Evolutionary conservation across 2,888 invertebrate species (phyloP), one percentile per base, ranked within the genome.

Genomic region (Synergus laeviventris): DNA sequence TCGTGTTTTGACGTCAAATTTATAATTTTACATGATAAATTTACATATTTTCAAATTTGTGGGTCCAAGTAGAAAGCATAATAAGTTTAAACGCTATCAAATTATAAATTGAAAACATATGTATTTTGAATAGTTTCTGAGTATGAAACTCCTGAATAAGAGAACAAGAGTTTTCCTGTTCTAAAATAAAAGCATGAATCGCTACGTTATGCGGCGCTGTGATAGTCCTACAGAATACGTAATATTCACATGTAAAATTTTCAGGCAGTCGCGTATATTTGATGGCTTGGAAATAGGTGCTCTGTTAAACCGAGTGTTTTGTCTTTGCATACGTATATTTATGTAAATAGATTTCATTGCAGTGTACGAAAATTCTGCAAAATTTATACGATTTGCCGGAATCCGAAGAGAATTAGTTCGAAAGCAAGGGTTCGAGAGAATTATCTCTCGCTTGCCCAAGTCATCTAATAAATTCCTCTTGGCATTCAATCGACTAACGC

Each of bases 401-500:
- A 49, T 70, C 49, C 24, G 45, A 49, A 36, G 45, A 70, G 49
- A 70, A 70, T 70, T 16, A 70, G 31, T 70, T 11, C 9, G 70
- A 31, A 70, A 70, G 70, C 70, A 16, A 70, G 49, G 12, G 66
- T 61, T 31, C 73, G 64, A 70, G 16, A 75, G 66, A 76, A 77
- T 73, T 74, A 14, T 73, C 56, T 39, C 54, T 74, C 45, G 24
- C 18, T 45, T 74, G 24, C 60, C 80, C 78, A 78, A 83, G 79
- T 75, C 81, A 77, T 77, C 81, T 86, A 86, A 80, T 86, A 84
- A 87, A 87, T 89, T 89, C 86, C 87, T 86, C 86, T 83, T 85
- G 87, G 86, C 87, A 86, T 82, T 85, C 86, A 86, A 87, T 87
- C 87, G 84, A 81, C 85, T 85, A 84, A 82, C 78, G 85, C 86